A percentile compares a stretch with the other conserved stretches of the same genome.
Evolutionary conservation across 2,888 invertebrate species (phyloP).

Genomic region (Myathropa florea): DNA sequence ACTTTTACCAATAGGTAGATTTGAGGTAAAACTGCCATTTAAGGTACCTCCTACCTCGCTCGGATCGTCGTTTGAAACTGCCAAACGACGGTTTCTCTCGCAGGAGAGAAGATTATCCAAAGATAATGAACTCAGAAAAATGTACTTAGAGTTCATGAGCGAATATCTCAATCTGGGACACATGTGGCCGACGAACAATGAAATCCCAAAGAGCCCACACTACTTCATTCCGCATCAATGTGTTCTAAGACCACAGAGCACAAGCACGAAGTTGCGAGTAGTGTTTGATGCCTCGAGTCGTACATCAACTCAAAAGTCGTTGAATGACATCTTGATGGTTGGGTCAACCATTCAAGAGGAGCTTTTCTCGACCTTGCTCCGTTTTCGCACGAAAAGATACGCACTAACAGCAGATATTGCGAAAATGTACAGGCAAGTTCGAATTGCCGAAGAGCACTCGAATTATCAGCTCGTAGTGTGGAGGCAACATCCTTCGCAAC

Average conservation of each 20-base stretch:
- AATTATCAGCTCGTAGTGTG: not conserved
- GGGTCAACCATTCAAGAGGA: conserved; percentile 27
- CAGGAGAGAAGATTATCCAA: not conserved
- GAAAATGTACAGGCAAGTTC: conserved; percentile 11
- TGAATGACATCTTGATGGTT: conserved; percentile 35
- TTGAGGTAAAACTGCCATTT: too few species aligned
- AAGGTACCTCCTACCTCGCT: too few species aligned
- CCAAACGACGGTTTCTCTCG: too few species aligned
- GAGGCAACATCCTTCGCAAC: not conserved
- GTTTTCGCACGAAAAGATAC: not conserved
- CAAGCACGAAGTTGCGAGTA: too few species aligned
- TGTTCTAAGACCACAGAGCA: conserved; percentile 8
- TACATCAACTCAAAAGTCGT: too few species aligned
- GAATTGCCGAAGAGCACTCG: not conserved
- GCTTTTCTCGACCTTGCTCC: not conserved
- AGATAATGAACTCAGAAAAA: too few species aligned
- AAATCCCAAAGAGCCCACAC: too few species aligned
- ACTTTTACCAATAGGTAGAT: too few species aligned
- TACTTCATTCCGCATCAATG: conserved; percentile 6
- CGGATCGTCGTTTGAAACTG: too few species aligned
- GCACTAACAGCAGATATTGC: conserved; percentile 20
- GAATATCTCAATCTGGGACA: conserved; percentile 7
- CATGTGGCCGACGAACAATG: too few species aligned
- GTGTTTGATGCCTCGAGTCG: too few species aligned
- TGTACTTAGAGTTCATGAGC: conserved; percentile 17